Evolutionary conservation across 1,140 invertebrate genomes (phyloP), one percentile per base, ranked within the genome.

Genomic region (Augochlora pura): DNA sequence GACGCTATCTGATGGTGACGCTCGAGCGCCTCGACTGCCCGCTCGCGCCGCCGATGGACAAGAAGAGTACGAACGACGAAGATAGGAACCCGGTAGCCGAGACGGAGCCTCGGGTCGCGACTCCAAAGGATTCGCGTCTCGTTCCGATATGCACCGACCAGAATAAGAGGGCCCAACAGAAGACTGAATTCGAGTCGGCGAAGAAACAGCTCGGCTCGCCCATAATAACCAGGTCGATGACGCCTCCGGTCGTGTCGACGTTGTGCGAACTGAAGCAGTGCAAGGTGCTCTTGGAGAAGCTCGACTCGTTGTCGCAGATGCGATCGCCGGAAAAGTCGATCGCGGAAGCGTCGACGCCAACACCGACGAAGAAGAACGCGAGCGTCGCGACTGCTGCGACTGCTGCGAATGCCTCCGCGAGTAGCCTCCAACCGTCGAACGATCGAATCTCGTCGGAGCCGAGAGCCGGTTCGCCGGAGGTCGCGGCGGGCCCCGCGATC

Each of bases 341-440:
- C 7, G 77, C 78, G 1, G 83, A 84, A 0, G 83, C 78, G 32
- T 57, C 65, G 7, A 14, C 59, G 10, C 42, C 71, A 8, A 80
- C 67, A 21, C 68, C 78, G 0, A 46, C 87, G 3, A 84, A 89
- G 8, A 82, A 89, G 57, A 89, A 90, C 16, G 49, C 2, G 1
- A 21, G 5, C 18, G n/a, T n/a, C n/a, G n/a, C n/a, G n/a, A n/a
- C n/a, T n/a, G n/a, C n/a, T n/a, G n/a, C n/a, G n/a, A n/a, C n/a
- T n/a, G n/a, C n/a, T n/a, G n/a, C n/a, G n/a, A 68, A 0, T 27
- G 59, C 32, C 23, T 42, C 1, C 74, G 32, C n/a, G n/a, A n/a
- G n/a, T n/a, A n/a, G 59, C 32, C 23, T 42, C 1, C 74, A 32
- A 5, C 18, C 52, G n/a, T 77, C 16, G 32, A 67, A 75, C n/a